phyloP scores from a whole-genome alignment of 1,140 invertebrate genomes.

The Eciton burchellii region DNA sequence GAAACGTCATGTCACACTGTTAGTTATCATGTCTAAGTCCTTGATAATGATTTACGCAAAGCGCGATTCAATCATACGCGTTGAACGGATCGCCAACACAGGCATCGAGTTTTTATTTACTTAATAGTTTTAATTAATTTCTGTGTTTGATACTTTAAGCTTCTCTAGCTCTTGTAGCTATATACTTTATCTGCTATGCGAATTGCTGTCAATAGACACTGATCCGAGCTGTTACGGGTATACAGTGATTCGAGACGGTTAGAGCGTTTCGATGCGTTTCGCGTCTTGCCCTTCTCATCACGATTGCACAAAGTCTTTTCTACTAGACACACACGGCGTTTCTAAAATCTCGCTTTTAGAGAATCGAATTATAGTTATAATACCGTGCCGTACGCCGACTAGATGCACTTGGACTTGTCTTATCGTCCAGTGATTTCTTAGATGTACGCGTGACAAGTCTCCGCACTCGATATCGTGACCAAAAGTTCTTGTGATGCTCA shows the following conservation, averaged over 20 bases:
- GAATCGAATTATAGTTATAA: slow-evolving; percentile 43
- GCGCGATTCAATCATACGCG: neutral
- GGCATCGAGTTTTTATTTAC: neutral
- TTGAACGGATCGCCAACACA: too few species aligned
- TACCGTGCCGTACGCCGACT: slow-evolving; percentile 4
- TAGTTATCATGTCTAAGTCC: neutral
- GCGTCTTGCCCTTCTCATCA: slow-evolving; percentile 60
- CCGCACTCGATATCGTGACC: slow-evolving; percentile 46
- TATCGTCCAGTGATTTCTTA: slow-evolving; percentile 54
- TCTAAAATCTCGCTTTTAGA: slow-evolving; percentile 67
- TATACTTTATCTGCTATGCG: slow-evolving; percentile 10
- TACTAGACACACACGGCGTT: slow-evolving; percentile 67
- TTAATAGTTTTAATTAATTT: neutral
- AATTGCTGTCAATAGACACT: slow-evolving; percentile 46
- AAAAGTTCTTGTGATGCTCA: slow-evolving; percentile 51
- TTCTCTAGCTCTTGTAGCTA: too few species aligned
- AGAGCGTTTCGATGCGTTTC: slow-evolving; percentile 50
- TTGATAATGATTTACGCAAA: neutral
- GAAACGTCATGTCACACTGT: neutral
- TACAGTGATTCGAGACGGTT: slow-evolving; percentile 62
- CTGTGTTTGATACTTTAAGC: neutral
- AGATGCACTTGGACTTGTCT: slow-evolving; percentile 45
- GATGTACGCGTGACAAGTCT: slow-evolving; percentile 31
- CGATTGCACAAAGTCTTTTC: slow-evolving; percentile 74
- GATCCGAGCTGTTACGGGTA: slow-evolving; percentile 61